Conservation (phyloP, 2,113 vertebrate genomes). For the Pelusios castaneus region DNA sequence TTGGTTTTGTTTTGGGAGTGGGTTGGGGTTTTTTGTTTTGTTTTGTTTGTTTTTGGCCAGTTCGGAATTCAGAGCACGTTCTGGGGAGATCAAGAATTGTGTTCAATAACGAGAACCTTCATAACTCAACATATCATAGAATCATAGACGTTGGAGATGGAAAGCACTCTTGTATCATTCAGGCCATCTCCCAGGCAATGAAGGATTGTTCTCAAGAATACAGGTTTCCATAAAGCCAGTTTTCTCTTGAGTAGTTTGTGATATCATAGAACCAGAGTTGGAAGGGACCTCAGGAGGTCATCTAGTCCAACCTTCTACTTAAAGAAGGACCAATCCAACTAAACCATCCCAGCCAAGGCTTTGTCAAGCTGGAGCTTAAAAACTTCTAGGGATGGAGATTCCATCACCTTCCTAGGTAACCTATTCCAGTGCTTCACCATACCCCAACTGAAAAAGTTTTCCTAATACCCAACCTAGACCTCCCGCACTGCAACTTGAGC, state of each 20-base stretch:
- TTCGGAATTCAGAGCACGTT: conserved; percentile 25
- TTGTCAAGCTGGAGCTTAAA: no score
- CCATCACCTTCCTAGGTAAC: no score
- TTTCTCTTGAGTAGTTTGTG: not conserved
- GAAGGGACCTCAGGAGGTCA: no score
- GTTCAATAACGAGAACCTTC: not conserved
- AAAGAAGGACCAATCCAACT: no score
- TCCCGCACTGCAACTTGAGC: no score
- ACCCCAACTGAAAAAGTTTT: no score
- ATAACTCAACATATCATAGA: conserved; percentile 32
- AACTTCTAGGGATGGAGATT: no score
- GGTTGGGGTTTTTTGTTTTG: not conserved
- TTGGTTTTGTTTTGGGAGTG: not conserved
- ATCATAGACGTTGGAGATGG: not conserved
- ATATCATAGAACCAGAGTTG: not conserved
- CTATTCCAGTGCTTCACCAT: no score
- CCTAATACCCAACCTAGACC: no score
- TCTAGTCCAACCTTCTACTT: no score
- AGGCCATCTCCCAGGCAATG: not conserved
- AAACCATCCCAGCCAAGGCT: no score
- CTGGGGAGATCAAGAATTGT: not conserved
- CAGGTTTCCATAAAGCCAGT: not conserved
- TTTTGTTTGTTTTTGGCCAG: not conserved
- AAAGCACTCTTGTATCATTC: not conserved
- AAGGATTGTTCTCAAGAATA: conserved; percentile 14